phyloP scores from a whole-genome alignment of 2,888 invertebrate genomes.

The Epinotia demarniana region DNA sequence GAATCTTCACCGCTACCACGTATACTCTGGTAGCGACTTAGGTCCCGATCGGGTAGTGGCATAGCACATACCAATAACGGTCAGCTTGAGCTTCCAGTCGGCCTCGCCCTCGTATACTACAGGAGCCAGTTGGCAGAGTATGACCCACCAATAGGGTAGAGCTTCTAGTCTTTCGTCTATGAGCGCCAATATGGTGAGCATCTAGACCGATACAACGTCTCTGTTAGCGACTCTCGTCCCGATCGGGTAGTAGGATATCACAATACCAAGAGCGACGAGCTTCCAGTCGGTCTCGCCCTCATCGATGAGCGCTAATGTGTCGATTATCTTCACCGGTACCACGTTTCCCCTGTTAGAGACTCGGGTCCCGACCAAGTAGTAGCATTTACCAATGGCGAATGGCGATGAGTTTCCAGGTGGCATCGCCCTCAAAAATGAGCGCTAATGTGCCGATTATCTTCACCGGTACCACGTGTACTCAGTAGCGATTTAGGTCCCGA shows the following conservation, averaged over 20 bases:
- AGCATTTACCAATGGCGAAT: constrained; percentile 89
- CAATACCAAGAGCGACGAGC: constrained; percentile 89
- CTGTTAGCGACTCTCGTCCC: too few species aligned
- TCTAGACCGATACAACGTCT: too few species aligned
- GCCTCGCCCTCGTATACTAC: constrained; percentile 97
- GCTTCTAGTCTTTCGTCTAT: constrained; percentile 98
- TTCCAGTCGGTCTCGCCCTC: constrained; percentile 99
- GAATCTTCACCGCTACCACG: too few species aligned
- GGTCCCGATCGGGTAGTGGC: too few species aligned
- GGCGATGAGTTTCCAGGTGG: constrained; percentile 99
- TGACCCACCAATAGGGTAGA: constrained; percentile 89
- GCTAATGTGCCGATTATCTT: constrained; percentile 87
- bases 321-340: too few species aligned
- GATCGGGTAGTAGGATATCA: too few species aligned
- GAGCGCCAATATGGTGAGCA: constrained; percentile 89
- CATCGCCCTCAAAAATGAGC: constrained; percentile 95
- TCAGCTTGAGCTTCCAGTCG: constrained; percentile 99
- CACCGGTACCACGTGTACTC: too few species aligned
- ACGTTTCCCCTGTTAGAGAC: constrained; percentile 53
- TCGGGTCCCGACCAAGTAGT: constrained; percentile 87
- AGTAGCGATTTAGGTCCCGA: too few species aligned
- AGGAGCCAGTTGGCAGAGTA: constrained; percentile 96
- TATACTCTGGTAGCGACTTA: too few species aligned
- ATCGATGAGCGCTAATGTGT: constrained; percentile 93
- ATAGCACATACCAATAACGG: constrained; percentile 86